phyloP scores from a whole-genome alignment of 2,888 invertebrate species.

The Marronus borbonicus region DNA sequence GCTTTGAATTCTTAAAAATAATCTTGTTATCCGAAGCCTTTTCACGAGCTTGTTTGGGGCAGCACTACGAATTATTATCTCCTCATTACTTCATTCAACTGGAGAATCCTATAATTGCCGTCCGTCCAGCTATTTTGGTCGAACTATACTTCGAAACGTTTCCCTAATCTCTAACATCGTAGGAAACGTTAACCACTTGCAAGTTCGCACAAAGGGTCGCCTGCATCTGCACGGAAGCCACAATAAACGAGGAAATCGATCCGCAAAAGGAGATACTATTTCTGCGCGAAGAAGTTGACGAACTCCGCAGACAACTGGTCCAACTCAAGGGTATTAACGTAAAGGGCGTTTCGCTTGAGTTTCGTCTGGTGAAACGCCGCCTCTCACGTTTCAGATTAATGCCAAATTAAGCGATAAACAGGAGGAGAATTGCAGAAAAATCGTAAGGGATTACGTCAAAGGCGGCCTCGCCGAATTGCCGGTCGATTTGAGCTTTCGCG shows the following conservation, averaged over 20 bases:
- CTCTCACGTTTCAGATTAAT: slow-evolving; percentile 50
- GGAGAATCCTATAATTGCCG: too few species aligned
- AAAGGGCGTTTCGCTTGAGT: slow-evolving; percentile 22
- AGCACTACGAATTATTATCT: too few species aligned
- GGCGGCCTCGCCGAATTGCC: slow-evolving; percentile 54
- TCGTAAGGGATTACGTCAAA: slow-evolving; percentile 60
- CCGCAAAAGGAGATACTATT: slow-evolving; percentile 69
- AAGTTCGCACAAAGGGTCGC: slow-evolving; percentile 74
- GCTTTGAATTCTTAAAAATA: too few species aligned
- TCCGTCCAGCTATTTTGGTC: too few species aligned
- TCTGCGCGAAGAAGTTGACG: slow-evolving; percentile 68
- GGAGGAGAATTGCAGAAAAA: slow-evolving; percentile 59
- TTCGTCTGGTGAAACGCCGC: slow-evolving; percentile 9
- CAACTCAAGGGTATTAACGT: slow-evolving; percentile 49
- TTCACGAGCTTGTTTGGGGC: too few species aligned
- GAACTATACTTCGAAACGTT: too few species aligned
- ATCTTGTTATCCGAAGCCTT: too few species aligned
- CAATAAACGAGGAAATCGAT: slow-evolving; percentile 68
- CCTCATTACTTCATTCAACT: too few species aligned
- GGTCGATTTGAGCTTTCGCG: slow-evolving; percentile 58
- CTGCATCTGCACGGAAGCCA: slow-evolving; percentile 70
- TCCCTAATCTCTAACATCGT: slow-evolving; percentile 24
- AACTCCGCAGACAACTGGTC: slow-evolving; percentile 59
- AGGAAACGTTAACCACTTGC: slow-evolving; percentile 74
- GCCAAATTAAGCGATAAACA: slow-evolving; percentile 58